These are phyloP conservation scores for Spialia ferax DNA, from an alignment of 2,888 invertebrate genomes.

Conservation along the genomic window DNA sequence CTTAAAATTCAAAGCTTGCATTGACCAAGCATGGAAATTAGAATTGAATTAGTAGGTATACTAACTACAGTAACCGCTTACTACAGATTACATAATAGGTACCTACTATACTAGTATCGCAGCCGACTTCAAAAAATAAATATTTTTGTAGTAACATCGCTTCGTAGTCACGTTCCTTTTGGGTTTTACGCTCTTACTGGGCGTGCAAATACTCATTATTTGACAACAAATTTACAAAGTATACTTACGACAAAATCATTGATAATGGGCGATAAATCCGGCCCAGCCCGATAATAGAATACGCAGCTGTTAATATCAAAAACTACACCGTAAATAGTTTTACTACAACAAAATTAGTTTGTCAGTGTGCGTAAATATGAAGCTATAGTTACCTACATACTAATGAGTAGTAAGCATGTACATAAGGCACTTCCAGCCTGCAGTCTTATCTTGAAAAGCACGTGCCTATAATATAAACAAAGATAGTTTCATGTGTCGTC, in stretches of 20 bases:
- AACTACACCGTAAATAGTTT: background rate
- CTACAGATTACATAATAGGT: no score
- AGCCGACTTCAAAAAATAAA: no score
- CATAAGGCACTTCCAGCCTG: background rate
- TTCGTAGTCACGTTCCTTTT: no score
- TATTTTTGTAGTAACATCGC: no score
- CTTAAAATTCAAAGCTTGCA: no score
- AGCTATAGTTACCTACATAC: background rate
- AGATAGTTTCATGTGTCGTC: constrained; percentile 58
- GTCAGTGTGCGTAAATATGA: background rate
- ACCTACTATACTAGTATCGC: no score
- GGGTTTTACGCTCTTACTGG: background rate
- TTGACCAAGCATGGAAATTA: no score
- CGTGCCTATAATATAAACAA: constrained; percentile 70
- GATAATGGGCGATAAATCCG: background rate
- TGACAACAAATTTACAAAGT: background rate
- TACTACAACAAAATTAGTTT: background rate
- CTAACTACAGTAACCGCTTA: no score
- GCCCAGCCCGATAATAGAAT: background rate
- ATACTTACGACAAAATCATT: background rate
- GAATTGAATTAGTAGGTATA: no score
- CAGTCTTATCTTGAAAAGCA: constrained; percentile 50
- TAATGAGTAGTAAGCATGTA: background rate
- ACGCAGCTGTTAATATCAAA: background rate
- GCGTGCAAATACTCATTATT: background rate